Conservation (phyloP, 1,140 invertebrate species). For the Chironomus striatipennis region DNA sequence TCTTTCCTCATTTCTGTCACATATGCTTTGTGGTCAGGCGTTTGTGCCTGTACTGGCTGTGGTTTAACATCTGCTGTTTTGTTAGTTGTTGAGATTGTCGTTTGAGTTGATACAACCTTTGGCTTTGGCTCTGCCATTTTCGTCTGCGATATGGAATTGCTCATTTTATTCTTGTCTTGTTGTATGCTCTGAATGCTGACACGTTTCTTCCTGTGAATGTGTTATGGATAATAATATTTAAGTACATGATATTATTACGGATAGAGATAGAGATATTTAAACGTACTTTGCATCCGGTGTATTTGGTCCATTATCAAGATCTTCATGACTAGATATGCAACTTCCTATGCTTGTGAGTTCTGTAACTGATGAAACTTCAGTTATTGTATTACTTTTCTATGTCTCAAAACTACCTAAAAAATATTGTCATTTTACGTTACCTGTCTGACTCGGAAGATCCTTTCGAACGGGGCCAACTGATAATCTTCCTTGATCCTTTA, state of each 20-base stretch:
- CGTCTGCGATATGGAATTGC: conserved; percentile 18
- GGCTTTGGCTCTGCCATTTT: neutral
- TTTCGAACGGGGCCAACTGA: conserved; percentile 37
- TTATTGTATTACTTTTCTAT: conserved; percentile 29
- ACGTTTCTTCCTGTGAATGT: neutral
- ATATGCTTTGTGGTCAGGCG: conserved; percentile 17
- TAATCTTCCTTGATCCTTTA: conserved; percentile 32
- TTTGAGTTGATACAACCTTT: conserved; percentile 1
- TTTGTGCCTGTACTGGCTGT: conserved; percentile 11
- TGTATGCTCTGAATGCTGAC: neutral
- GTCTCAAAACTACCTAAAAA: conserved; percentile 27
- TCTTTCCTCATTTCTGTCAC: conserved; percentile 8
- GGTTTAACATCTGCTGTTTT: neutral
- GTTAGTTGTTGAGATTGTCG: neutral
- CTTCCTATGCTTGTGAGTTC: conserved; percentile 40
- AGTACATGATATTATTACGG: too few relatives aligned
- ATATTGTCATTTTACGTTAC: conserved; percentile 27
- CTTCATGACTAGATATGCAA: conserved; percentile 38
- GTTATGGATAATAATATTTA: neutral
- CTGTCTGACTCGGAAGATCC: conserved; percentile 40
- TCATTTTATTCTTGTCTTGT: conserved; percentile 1
- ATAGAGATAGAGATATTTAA: too few relatives aligned
- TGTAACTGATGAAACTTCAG: conserved; percentile 35
- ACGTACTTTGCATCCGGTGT: conserved; percentile 18
- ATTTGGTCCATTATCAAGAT: neutral